These are phyloP conservation scores for Coregonus sp. DNA, from an alignment of 2,797 vertebrate genomes.

Conservation along the genomic window DNA sequence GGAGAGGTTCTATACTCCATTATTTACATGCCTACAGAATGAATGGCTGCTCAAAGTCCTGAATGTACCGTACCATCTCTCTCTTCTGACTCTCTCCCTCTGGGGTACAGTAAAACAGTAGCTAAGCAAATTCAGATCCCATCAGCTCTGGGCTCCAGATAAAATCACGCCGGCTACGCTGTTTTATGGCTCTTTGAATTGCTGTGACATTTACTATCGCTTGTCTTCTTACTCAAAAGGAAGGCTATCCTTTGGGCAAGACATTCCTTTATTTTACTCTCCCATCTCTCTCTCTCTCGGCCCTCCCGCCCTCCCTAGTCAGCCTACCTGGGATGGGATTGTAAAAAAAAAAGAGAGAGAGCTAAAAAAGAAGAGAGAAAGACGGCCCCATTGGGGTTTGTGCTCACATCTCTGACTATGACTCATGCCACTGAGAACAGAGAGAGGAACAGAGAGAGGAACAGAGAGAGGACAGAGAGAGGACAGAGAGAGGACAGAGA, in stretches of 20 bases:
- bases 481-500: no score
- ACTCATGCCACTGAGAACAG: background rate
- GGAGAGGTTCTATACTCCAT: background rate
- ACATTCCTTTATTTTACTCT: background rate
- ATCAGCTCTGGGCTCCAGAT: conserved; percentile 24
- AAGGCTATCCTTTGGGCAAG: conserved; percentile 30
- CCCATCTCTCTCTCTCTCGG: conserved; percentile 15
- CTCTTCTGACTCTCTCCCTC: background rate
- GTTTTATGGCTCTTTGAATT: conserved; percentile 34
- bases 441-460: no score
- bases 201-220: conserved; percentile 44
- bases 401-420: background rate
- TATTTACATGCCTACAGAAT: background rate
- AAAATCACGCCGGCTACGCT: conserved; percentile 23
- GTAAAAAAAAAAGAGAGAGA: background rate
- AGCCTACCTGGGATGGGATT: conserved; percentile 4
- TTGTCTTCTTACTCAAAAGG: conserved; percentile 31
- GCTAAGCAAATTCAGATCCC: conserved; percentile 17
- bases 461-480: no score
- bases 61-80: background rate
- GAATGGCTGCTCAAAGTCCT: background rate
- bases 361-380: background rate
- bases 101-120: conserved; percentile 15
- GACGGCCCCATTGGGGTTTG: background rate
- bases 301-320: conserved; percentile 1